Conservation (phyloP, 2,113 vertebrate species). For the Falco punctatus region DNA sequence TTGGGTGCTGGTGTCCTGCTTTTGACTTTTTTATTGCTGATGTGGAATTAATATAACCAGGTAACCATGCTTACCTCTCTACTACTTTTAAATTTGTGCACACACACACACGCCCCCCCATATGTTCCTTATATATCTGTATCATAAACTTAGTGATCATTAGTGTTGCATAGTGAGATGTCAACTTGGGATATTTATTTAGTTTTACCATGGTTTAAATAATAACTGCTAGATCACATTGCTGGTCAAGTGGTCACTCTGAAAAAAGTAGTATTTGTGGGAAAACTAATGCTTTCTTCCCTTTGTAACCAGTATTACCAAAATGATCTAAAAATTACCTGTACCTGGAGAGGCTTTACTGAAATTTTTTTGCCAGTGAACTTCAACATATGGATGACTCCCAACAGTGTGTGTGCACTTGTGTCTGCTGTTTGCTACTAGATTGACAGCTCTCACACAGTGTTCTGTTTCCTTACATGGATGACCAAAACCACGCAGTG, state of each 20-base stretch:
- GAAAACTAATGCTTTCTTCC: neutral
- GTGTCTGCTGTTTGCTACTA: neutral
- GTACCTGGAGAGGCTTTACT: neutral
- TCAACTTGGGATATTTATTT: neutral
- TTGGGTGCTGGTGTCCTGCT: neutral
- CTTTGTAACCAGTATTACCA: neutral
- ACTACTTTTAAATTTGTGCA: no score
- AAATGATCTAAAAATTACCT: neutral
- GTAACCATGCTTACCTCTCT: neutral
- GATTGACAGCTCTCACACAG: neutral
- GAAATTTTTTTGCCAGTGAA: neutral
- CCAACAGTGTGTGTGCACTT: neutral
- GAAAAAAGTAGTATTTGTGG: neutral
- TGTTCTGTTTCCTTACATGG: neutral
- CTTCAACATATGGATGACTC: neutral
- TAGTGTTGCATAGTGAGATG: neutral
- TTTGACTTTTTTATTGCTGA: neutral
- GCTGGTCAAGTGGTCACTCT: neutral
- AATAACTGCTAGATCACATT: neutral
- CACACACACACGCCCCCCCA: rapidly evolving
- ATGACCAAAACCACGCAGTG: neutral
- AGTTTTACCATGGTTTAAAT: neutral
- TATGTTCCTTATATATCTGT: neutral
- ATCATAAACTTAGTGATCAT: neutral
- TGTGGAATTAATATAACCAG: neutral